Evolutionary conservation across 2,113 vertebrate genomes (phyloP).

Genomic region (Eudyptes chrysolophus): DNA sequence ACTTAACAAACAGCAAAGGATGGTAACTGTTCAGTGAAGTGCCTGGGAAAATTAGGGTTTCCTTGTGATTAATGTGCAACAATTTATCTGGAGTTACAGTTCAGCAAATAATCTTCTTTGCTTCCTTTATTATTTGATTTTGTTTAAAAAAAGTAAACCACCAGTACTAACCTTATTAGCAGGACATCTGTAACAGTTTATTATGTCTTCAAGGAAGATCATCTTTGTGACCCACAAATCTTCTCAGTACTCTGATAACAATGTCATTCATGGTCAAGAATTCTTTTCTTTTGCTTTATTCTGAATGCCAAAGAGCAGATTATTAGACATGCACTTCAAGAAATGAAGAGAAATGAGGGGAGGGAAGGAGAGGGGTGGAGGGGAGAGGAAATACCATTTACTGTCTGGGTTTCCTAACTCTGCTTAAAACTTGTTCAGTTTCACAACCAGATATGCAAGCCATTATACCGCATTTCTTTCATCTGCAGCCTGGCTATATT

Average conservation of each 20-base stretch:
- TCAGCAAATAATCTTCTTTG: not conserved
- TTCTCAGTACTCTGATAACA: not conserved
- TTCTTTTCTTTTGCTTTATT: not conserved
- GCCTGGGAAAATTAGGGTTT: not conserved
- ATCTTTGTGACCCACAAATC: not conserved
- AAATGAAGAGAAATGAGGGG: not conserved
- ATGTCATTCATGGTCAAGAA: not conserved
- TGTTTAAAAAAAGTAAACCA: not conserved
- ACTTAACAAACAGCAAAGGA: not conserved
- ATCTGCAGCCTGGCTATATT: not conserved
- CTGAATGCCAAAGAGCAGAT: not conserved
- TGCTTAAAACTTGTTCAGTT: not conserved
- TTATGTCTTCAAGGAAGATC: not conserved
- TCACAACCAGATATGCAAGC: not conserved
- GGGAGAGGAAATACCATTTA: not conserved
- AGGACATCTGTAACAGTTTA: not conserved
- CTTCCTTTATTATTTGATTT: not conserved
- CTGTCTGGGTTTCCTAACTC: not conserved
- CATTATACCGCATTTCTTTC: not conserved
- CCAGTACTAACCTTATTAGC: not conserved
- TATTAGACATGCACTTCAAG: not conserved
- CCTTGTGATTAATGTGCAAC: not conserved
- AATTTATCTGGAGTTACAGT: not conserved
- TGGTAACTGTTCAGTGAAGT: not conserved
- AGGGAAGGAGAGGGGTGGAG: not conserved